A percentile compares a stretch with the other conserved stretches of the same genome.
phyloP scores from a whole-genome alignment of 2,797 vertebrate species.

The Artibeus lituratus region DNA sequence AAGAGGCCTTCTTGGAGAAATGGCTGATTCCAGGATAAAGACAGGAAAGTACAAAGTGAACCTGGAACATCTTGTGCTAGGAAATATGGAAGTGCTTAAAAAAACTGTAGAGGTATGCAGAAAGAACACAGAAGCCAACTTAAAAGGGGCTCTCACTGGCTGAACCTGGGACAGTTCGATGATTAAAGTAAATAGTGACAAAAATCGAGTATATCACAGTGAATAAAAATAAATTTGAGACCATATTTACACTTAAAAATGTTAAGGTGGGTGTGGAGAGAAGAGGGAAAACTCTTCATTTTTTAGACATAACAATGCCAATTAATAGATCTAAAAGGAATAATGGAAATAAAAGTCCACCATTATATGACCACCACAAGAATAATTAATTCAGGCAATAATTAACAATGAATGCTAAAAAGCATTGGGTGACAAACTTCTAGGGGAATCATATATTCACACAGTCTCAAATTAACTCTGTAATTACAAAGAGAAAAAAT shows the following conservation, averaged over 20 bases:
- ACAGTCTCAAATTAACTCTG: not conserved
- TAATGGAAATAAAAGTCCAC: not conserved
- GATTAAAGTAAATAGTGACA: not conserved
- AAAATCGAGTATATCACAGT: not conserved
- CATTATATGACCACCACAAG: not conserved
- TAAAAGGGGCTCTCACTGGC: not conserved
- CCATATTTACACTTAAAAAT: not conserved
- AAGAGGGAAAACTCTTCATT: not conserved
- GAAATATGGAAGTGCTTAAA: not conserved
- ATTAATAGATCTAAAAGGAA: not conserved
- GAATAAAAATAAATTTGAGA: not conserved
- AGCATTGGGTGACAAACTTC: not conserved
- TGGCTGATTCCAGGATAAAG: not conserved
- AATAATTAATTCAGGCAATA: not conserved
- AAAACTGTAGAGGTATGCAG: not conserved
- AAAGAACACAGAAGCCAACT: not conserved
- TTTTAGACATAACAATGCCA: not conserved
- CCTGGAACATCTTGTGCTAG: not conserved
- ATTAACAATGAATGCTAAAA: not conserved
- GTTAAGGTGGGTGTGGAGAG: not conserved
- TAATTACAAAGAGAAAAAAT: not conserved
- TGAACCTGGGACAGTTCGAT: not conserved
- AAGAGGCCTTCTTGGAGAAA: not conserved
- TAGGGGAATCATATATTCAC: not conserved
- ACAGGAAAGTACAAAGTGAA: not conserved